Base-by-base conservation (phyloP, 1,140 invertebrate genomes). In the Chironomus tepperi region DNA sequence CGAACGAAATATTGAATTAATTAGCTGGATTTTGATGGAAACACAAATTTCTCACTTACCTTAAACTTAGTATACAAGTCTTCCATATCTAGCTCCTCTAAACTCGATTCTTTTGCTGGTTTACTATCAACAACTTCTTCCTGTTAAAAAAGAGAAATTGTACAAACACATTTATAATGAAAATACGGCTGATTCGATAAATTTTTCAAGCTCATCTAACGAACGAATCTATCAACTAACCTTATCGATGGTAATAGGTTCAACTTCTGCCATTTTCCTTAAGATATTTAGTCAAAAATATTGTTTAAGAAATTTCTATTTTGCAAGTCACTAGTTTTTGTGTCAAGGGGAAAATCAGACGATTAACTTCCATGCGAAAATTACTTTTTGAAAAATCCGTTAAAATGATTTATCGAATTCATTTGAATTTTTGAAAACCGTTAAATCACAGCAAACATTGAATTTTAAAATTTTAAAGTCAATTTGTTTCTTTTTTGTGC, bases 11-110 rank as follows among this genome's bases (percentile, higher is more conserved):
- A 16, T 57, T 73, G 65, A 75, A 75, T 73, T 19, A 43, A 73
- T 67, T 70, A 57, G 10, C 74, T 77, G 19, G 34, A 15, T 21
- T 73, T 10, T 57, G 57, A 12, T 21, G 21, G 3, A 7, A 64
- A 6, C 7, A n/a, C n/a, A n/a, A n/a, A n/a, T n/a, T 57, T n/a
- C 12, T 12, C 64, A 75, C 67, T 77, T 85, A 94, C 93, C 88
- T 97, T 97, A 79, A 94, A 97, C 84, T 94, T 96, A 16, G 94
- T 96, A 81, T 97, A 98, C 43, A 97, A 85, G 88, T 97, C 95
- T 84, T 96, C 93, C 21, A 91, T 86, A 82, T 96, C 94, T 75
- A 92, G 80, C 79, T 93, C 93, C 80, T 96, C 92, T 67, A 88
- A 83, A 76, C 83, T 84, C 70, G 85, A 83, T 75, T 86, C 85